Conservation (phyloP, 1,140 invertebrate species). For the Leptinotarsa lineolata region DNA sequence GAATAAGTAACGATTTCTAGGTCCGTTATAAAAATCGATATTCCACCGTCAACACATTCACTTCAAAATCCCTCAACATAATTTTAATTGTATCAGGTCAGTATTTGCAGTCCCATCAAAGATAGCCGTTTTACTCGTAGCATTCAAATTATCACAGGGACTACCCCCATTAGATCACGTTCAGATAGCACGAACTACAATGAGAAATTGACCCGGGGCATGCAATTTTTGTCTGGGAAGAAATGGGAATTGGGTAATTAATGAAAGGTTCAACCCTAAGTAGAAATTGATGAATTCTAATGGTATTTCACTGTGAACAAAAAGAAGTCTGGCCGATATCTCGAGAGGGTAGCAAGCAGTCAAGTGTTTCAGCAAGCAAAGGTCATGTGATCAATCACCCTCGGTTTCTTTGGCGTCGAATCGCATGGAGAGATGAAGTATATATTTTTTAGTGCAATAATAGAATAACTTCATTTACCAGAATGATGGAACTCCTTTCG, state of each 20-base stretch:
- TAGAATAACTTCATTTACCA: too few relatives aligned
- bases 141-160: not conserved
- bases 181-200: not conserved
- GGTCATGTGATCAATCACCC: not conserved
- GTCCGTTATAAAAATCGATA: too few relatives aligned
- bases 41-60: too few relatives aligned
- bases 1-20: too few relatives aligned
- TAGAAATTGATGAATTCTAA: not conserved
- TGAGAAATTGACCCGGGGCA: not conserved
- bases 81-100: not conserved
- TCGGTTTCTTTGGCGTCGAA: not conserved
- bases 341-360: not conserved
- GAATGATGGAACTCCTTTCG: too few relatives aligned
- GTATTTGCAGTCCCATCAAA: not conserved
- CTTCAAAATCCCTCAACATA: not conserved
- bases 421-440: too few relatives aligned
- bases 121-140: not conserved
- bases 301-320: conserved; percentile 6
- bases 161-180: not conserved
- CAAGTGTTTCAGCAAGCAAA: conserved; percentile 3
- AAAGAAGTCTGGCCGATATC: not conserved
- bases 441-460: too few relatives aligned
- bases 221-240: not conserved
- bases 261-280: not conserved
- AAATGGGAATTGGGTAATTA: not conserved